Evolutionary conservation across 2,888 invertebrate genomes (phyloP).

Genomic region (Camponotus fellah): DNA sequence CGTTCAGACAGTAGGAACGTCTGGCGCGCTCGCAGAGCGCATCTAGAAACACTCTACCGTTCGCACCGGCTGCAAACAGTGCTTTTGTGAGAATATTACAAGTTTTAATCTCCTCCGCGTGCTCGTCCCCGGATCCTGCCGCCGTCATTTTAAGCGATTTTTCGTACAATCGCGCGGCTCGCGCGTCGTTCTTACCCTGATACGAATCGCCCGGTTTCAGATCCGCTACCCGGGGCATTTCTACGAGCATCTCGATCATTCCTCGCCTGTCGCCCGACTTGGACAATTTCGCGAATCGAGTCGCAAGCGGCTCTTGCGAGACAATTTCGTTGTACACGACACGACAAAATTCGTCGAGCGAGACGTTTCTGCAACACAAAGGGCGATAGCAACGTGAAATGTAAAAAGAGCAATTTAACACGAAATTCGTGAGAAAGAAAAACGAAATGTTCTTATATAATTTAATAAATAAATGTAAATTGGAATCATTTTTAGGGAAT

Average conservation of each 20-base stretch:
- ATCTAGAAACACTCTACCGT: slow-evolving; percentile 70
- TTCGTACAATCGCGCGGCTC: slow-evolving; percentile 71
- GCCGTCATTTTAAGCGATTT: slow-evolving; percentile 45
- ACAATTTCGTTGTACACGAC: slow-evolving; percentile 66
- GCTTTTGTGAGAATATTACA: slow-evolving; percentile 74
- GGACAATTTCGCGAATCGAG: slow-evolving; percentile 69
- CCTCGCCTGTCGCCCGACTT: slow-evolving; percentile 72
- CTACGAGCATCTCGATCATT: slow-evolving; percentile 78
- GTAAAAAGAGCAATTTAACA: neutral
- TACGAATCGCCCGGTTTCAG: slow-evolving; percentile 73
- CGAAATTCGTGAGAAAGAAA: neutral
- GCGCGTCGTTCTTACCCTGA: slow-evolving; percentile 73
- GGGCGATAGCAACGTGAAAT: neutral
- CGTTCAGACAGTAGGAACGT: slow-evolving; percentile 70
- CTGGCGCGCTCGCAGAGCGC: slow-evolving; percentile 76
- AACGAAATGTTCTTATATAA: neutral
- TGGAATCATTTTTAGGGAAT: neutral
- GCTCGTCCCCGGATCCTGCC: slow-evolving; percentile 14
- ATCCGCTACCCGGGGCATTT: slow-evolving; percentile 69
- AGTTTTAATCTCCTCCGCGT: slow-evolving; percentile 52
- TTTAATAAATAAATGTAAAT: neutral
- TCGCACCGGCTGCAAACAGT: slow-evolving; percentile 76
- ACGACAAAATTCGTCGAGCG: slow-evolving; percentile 69
- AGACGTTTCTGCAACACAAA: slow-evolving; percentile 56
- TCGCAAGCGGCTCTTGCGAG: slow-evolving; percentile 60